A percentile compares a stretch with the other conserved stretches of the same genome.
Conservation (phyloP, 2,797 vertebrate genomes). For the Melanotaenia maccullochi region DNA sequence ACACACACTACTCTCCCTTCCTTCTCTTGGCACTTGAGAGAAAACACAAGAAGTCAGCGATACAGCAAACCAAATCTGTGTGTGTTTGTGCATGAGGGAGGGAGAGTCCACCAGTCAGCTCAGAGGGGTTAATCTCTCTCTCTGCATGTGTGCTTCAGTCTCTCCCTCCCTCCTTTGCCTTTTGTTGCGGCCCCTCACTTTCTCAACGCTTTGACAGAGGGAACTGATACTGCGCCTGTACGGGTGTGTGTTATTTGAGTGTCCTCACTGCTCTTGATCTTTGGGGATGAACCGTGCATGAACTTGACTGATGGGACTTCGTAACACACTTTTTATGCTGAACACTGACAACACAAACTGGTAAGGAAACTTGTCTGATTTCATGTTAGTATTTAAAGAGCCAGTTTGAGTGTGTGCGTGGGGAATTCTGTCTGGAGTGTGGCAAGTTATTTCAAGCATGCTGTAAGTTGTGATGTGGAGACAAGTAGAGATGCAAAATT, state of each 20-base stretch:
- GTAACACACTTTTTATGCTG: constrained; percentile 48
- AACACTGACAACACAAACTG: constrained; percentile 61
- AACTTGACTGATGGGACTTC: constrained; percentile 66
- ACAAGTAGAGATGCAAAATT: constrained; percentile 18
- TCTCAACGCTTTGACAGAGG: constrained; percentile 71
- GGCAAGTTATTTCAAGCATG: constrained; percentile 44
- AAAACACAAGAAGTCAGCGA: constrained; percentile 76
- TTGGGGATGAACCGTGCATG: constrained; percentile 68
- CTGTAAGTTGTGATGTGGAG: constrained; percentile 11
- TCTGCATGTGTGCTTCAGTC: constrained; percentile 45
- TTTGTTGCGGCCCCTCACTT: constrained; percentile 80
- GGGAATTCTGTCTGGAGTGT: constrained; percentile 36
- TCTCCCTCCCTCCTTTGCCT: constrained; percentile 70
- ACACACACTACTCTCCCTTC: constrained; percentile 58
- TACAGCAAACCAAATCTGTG: constrained; percentile 57
- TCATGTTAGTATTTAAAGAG: constrained; percentile 22
- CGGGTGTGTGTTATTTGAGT: constrained; percentile 37
- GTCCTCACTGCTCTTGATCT: constrained; percentile 36
- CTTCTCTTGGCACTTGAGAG: constrained; percentile 73
- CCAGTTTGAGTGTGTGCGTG: background rate
- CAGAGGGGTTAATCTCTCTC: constrained; percentile 67
- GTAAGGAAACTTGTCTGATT: constrained; percentile 62
- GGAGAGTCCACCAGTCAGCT: constrained; percentile 66
- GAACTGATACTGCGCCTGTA: constrained; percentile 67
- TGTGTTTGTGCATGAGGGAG: constrained; percentile 30